Evolutionary conservation across 2,797 vertebrate species (phyloP).

Genomic region (Varecia variegata): DNA sequence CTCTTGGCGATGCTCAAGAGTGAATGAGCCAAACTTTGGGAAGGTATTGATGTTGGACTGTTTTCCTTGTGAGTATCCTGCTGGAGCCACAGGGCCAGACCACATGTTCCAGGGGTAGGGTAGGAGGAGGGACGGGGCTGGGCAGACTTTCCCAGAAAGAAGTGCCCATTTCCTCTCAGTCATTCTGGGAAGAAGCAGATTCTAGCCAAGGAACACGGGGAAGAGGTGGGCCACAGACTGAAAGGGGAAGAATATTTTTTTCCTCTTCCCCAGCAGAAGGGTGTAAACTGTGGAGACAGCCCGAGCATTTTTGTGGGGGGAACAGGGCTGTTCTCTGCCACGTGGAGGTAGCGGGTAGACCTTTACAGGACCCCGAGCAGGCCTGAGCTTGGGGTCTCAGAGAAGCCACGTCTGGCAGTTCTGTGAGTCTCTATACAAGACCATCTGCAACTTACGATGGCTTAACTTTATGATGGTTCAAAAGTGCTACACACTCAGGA

Average conservation of each 20-base stretch:
- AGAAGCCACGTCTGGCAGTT: neutral
- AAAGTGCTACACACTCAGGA: neutral
- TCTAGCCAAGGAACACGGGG: neutral
- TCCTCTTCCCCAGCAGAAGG: neutral
- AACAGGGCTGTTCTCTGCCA: neutral
- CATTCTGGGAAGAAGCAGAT: neutral
- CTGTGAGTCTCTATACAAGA: neutral
- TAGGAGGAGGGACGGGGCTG: neutral
- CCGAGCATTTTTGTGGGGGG: neutral
- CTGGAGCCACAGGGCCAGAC: neutral
- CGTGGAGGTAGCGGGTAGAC: neutral
- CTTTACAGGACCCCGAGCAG: neutral
- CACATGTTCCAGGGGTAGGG: neutral
- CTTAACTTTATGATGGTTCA: neutral
- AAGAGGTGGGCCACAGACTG: neutral
- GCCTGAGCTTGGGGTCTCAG: neutral
- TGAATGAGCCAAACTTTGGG: neutral
- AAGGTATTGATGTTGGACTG: neutral
- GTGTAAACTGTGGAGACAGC: neutral
- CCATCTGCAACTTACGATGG: neutral
- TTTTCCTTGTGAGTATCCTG: neutral
- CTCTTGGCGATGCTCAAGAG: neutral
- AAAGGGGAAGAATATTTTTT: neutral
- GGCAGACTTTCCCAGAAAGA: neutral
- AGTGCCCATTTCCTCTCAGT: neutral